Base-by-base conservation (phyloP, 2,888 invertebrate species). In the Panopea generosa region DNA sequence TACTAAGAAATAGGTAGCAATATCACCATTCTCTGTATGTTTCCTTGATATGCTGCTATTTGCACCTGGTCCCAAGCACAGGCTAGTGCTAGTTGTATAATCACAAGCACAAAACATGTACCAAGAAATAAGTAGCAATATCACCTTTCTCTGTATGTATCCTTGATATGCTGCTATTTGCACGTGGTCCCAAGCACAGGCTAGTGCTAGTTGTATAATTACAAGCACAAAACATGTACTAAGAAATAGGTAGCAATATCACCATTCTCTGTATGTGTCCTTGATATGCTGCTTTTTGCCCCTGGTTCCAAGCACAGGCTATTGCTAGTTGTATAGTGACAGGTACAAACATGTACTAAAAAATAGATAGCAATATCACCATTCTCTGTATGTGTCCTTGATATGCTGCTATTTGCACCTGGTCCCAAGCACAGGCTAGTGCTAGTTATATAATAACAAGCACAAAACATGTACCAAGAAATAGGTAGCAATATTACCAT, bases 391-490 rank as follows among this genome's bases (percentile, higher is more conserved):
- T 33, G 33, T 33, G 4, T 33, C 33, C 33, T 33, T 33, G 33
- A 33, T 33, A 7, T 33, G 33, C 4, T 47, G 47, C 20, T 47
- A 20, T 47, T 20, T 47, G 20, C 20, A 3, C 47, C 47, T 47
- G 47, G 20, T 47, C 47, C 47, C 4, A 47, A 47, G 47, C 47
- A 47, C 47, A 47, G 47, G 47, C 47, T 20, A 47, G 33, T 33
- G 33, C 33, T 33, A 33, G 33, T 33, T 33, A 11, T 33, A 33
- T 33, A 33, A 33, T 33, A 4, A 33, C 33, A 33, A 33, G 33
- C 33, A 33, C 33, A 33, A 33, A 7, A 33, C 33, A 33, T 33
- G 33, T 33, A 33, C 33, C 33, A 33, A 33, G 33, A 33, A 33
- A 7, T 33, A 33, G 33, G 33, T 33, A 11, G 11, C 33, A 33